A percentile compares a stretch with the other conserved stretches of the same genome.
Conservation (phyloP, 2,888 invertebrate genomes). For the Lobophora halterata region DNA sequence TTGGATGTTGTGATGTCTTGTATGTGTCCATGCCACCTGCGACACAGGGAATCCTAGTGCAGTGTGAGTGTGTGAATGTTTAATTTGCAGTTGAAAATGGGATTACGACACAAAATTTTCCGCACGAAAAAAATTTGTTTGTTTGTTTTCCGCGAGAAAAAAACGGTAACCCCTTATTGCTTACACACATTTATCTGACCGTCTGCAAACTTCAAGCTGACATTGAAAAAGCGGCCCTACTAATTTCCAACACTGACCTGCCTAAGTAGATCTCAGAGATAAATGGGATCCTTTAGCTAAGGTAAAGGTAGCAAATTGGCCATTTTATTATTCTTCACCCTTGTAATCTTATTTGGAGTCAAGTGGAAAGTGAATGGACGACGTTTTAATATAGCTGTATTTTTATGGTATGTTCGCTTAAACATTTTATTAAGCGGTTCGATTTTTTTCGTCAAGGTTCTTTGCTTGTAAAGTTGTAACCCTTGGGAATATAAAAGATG, state of each 20-base stretch:
- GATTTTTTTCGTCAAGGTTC: no score
- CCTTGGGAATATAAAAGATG: no score
- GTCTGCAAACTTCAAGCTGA: constrained; percentile 5
- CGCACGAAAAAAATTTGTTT: constrained; percentile 6
- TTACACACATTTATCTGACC: constrained; percentile 1
- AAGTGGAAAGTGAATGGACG: constrained; percentile 39
- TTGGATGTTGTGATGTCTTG: no score
- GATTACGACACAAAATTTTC: no score
- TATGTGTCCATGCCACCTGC: no score
- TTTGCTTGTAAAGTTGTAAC: no score
- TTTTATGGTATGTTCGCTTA: background rate
- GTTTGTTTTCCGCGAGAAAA: constrained; percentile 10
- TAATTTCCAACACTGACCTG: constrained; percentile 33
- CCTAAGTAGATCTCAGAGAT: constrained; percentile 48
- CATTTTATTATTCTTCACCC: constrained; percentile 68
- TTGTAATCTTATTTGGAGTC: constrained; percentile 58
- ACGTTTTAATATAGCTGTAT: constrained; percentile 10
- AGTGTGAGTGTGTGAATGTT: no score
- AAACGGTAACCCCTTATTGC: no score
- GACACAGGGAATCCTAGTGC: no score
- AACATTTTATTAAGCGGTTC: no score
- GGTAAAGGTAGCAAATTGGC: constrained; percentile 64
- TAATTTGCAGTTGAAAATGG: no score
- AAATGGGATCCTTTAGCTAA: constrained; percentile 51
- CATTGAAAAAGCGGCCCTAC: constrained; percentile 19